Evolutionary conservation across 2,888 invertebrate species (phyloP).

Genomic region (Spilosoma lubricipeda): DNA sequence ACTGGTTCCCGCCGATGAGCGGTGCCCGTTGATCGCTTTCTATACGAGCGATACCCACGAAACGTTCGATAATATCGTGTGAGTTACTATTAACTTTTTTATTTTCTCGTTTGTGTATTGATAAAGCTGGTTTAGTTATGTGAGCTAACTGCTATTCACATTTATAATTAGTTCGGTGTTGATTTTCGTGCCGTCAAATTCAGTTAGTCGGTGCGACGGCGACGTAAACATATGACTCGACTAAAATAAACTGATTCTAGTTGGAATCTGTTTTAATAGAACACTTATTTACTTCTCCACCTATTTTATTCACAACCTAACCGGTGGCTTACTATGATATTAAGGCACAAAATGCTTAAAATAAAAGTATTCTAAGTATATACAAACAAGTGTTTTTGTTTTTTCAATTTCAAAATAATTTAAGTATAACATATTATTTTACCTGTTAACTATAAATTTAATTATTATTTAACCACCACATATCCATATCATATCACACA

Average conservation of each 20-base stretch:
- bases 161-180: constrained; percentile 65
- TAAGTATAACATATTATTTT: neutral
- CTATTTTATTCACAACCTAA: constrained; percentile 6
- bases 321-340: constrained; percentile 16
- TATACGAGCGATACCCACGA: constrained; percentile 77
- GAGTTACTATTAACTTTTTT: constrained; percentile 79
- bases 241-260: constrained; percentile 64
- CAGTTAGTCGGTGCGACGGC: constrained; percentile 56
- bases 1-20: constrained; percentile 76
- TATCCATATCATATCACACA: neutral
- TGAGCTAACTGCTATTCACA: constrained; percentile 52
- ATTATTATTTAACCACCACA: neutral
- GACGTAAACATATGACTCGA: constrained; percentile 71
- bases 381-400: neutral
- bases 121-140: constrained; percentile 56
- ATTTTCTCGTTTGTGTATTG: constrained; percentile 61
- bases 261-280: constrained; percentile 60
- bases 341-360: constrained; percentile 1
- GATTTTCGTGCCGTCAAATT: constrained; percentile 58
- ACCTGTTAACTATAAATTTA: neutral
- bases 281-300: constrained; percentile 44
- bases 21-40: constrained; percentile 80
- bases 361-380: neutral
- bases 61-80: constrained; percentile 81
- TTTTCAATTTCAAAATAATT: neutral